Percentiles rank a stretch among this genome's conserved stretches.
phyloP scores from a whole-genome alignment of 1,140 invertebrate species.

The Apis cerana region DNA sequence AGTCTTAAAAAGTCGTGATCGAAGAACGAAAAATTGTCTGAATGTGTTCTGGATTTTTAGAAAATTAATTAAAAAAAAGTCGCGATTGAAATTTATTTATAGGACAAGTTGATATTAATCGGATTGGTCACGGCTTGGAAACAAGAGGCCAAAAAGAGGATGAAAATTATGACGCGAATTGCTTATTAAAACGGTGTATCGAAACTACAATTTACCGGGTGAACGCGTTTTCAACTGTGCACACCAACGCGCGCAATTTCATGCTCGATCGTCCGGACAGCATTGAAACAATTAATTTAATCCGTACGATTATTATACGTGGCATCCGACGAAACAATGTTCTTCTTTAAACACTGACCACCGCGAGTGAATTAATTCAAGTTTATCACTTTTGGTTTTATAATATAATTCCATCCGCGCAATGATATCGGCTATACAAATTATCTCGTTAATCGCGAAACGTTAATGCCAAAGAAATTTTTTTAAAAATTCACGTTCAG shows the following conservation, averaged over 20 bases:
- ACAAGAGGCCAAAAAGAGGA: too few species aligned
- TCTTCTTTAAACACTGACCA: background rate
- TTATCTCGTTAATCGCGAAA: too few species aligned
- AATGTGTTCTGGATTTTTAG: too few species aligned
- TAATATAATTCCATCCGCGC: background rate
- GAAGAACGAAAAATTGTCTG: too few species aligned
- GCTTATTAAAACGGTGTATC: constrained; percentile 4
- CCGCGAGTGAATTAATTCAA: background rate
- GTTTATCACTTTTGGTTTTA: background rate
- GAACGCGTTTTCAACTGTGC: constrained; percentile 33
- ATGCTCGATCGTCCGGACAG: constrained; percentile 26
- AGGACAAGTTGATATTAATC: background rate
- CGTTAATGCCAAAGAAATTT: too few species aligned
- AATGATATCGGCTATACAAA: too few species aligned
- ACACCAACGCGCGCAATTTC: constrained; percentile 20
- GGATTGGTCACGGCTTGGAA: too few species aligned
- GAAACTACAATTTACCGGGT: constrained; percentile 17
- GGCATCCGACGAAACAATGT: background rate
- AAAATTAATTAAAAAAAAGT: too few species aligned
- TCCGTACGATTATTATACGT: constrained; percentile 3
- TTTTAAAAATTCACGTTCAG: too few species aligned
- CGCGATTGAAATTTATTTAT: background rate
- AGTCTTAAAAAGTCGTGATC: too few species aligned
- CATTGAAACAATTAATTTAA: constrained; percentile 34
- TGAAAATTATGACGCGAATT: constrained; percentile 5